phyloP scores from a whole-genome alignment of 2,797 vertebrate genomes.

The Intellagama lesueurii region DNA sequence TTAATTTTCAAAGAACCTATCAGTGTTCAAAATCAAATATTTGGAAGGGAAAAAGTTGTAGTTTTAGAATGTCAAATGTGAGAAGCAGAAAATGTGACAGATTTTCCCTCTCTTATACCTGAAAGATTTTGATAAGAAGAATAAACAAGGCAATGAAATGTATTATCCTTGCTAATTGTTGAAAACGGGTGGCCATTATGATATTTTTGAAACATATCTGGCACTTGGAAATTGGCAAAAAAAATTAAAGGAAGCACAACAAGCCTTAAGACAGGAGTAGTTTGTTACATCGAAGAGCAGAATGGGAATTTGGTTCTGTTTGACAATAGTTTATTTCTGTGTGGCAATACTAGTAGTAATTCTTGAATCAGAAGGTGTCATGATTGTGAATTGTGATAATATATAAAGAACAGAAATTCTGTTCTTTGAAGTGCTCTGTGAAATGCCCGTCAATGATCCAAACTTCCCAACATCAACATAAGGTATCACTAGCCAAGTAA shows the following conservation, averaged over 20 bases:
- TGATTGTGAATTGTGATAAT: neutral
- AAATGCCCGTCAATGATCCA: neutral
- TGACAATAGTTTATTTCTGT: neutral
- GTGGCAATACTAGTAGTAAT: constrained; percentile 8
- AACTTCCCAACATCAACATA: neutral
- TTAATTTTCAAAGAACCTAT: neutral
- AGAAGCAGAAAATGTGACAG: too few relatives aligned
- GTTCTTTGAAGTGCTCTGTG: constrained; percentile 8
- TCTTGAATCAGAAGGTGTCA: constrained; percentile 3
- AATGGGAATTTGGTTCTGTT: neutral
- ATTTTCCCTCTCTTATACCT: too few relatives aligned
- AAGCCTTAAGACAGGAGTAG: neutral
- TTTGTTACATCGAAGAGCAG: constrained; percentile 11
- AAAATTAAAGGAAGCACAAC: neutral
- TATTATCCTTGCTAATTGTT: neutral
- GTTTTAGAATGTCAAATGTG: too few relatives aligned
- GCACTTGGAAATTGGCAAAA: constrained; percentile 15
- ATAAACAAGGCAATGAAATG: neutral
- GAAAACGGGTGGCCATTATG: neutral
- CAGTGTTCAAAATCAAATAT: neutral
- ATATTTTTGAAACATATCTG: neutral
- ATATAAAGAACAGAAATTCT: neutral
- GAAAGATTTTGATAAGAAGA: neutral
- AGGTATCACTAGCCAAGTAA: neutral
- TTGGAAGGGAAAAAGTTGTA: neutral